These are phyloP conservation scores for Carcharodon carcharias DNA, from an alignment of 2,797 vertebrate species.

Conservation along the genomic window DNA sequence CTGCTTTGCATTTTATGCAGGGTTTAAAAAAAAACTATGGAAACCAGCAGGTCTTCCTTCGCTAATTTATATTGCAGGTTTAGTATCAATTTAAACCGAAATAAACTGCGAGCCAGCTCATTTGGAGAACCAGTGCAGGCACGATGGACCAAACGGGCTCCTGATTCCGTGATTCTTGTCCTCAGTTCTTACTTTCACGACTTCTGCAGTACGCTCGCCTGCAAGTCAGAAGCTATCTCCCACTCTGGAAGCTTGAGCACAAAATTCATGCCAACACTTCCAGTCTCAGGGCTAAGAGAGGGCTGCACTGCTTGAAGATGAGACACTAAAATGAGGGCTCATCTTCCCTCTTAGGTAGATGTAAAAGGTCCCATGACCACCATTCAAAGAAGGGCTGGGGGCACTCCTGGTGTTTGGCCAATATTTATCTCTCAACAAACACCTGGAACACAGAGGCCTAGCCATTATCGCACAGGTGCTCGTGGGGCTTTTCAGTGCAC, in stretches of 20 bases:
- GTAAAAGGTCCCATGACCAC: no score
- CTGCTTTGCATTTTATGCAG: not conserved
- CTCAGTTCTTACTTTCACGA: not conserved
- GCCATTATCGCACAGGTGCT: not conserved
- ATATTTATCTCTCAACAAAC: not conserved
- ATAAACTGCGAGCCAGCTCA: not conserved
- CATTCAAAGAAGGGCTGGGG: no score
- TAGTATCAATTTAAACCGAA: not conserved
- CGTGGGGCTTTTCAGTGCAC: no score
- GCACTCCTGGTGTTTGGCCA: not conserved
- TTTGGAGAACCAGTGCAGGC: no score
- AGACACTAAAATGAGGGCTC: not conserved
- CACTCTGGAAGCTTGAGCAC: not conserved
- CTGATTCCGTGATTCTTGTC: not conserved
- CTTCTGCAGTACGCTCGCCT: not conserved
- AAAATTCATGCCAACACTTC: not conserved
- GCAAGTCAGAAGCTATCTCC: not conserved
- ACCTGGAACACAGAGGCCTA: no score
- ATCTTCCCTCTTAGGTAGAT: no score
- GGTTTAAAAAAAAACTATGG: not conserved
- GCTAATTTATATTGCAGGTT: not conserved
- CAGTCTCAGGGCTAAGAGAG: not conserved
- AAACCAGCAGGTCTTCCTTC: not conserved
- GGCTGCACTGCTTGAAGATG: not conserved
- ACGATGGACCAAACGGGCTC: no score